Percentiles rank a stretch among this genome's conserved stretches.
Conservation (phyloP, 1,140 invertebrate genomes). For the Cydia amplana region DNA sequence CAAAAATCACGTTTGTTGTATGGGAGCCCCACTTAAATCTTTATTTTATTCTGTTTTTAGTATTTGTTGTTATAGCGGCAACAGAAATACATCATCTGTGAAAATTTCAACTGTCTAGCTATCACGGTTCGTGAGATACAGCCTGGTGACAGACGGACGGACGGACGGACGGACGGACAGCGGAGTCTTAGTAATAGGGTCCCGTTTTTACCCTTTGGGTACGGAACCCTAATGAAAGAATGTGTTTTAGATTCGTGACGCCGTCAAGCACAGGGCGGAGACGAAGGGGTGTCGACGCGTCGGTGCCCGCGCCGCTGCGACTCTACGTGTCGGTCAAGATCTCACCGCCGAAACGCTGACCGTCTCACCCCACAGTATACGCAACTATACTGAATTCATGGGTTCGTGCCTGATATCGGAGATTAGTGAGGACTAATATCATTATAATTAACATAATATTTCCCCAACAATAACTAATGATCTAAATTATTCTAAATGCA, state of each 20-base stretch:
- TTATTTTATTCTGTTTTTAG: too few species aligned
- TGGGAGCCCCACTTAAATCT: too few species aligned
- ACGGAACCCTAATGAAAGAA: too few species aligned
- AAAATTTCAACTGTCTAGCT: too few species aligned
- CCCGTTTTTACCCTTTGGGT: too few species aligned
- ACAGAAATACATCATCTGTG: too few species aligned
- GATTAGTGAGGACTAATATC: slow-evolving; percentile 10
- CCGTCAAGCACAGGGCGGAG: slow-evolving; percentile 36
- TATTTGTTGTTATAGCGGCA: too few species aligned
- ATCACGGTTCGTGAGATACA: too few species aligned
- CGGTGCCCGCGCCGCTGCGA: slow-evolving; percentile 55
- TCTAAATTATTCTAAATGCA: neutral
- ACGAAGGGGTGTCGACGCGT: slow-evolving; percentile 36
- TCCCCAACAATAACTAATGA: slow-evolving; percentile 6
- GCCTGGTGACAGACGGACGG: too few species aligned
- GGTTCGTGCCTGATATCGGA: neutral
- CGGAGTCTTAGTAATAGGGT: too few species aligned
- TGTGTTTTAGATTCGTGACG: slow-evolving; percentile 49
- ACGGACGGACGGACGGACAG: too few species aligned
- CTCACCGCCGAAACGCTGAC: slow-evolving; percentile 51
- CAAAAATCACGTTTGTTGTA: too few species aligned
- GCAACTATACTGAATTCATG: neutral
- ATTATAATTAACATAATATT: neutral
- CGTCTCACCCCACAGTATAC: neutral
- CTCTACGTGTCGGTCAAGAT: slow-evolving; percentile 66